Base-by-base conservation (phyloP, 1,140 invertebrate species). In the Bombus superbus region DNA sequence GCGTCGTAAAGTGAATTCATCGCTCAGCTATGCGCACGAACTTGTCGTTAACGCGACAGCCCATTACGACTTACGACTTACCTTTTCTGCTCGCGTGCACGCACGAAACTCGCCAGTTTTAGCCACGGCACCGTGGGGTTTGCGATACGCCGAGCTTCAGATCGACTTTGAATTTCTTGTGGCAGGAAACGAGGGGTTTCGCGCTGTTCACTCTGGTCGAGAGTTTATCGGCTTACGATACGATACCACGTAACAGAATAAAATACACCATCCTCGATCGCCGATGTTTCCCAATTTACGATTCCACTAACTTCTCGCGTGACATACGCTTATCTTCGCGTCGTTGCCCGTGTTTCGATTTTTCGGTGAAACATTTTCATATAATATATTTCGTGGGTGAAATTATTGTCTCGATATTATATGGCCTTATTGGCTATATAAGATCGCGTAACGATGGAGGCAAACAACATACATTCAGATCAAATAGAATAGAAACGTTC, bases 1-100 rank as follows among this genome's bases (percentile, higher is more conserved):
- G 81, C 83, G 66, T 91, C 88, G 88, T 92, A 91, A 92, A 92
- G 84, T 85, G 86, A 88, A 91, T 89, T 92, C 90, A 87, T 90
- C 86, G 87, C 79, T 75, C 83, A 76, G 68, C 40, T 66, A 74
- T 68, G 76, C 72, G 32, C 77, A 42, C 66, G 15, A 40, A 35
- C 47, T 57, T 62, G 88, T 89, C 83, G 90, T 92, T 91, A 90
- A 85, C 75, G 68, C 35, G 68, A 25, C 68, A 28, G 2, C 40
- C 69, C 69, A 42, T 71, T 44, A 71, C 25, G 84, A 85, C 76
- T 81, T 11, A 66, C 77, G 75, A 32, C 81, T 25, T n/a, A 28
- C 69, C 71, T 85, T 85, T 85, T 81, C 80, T 62, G 32, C 74
- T n/a, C 62, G 62, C 40, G 38, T 71, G 66, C 44, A 83, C 80